These are phyloP conservation scores for Dasysyrphus tricinctus DNA, from an alignment of 2,888 invertebrate species.

Conservation along the genomic window DNA sequence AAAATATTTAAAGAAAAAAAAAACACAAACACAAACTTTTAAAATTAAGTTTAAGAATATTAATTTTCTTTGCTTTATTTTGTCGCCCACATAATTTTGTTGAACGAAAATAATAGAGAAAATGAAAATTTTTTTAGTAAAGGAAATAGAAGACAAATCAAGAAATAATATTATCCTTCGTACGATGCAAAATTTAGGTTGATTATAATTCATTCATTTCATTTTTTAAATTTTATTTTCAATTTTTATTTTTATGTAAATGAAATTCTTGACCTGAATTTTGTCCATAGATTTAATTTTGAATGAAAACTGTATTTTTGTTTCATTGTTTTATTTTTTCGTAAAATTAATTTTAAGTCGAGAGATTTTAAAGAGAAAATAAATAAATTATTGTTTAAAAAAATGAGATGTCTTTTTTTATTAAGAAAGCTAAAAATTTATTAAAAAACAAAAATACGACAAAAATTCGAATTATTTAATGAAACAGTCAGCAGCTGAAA, in stretches of 20 bases:
- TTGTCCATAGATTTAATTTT: conserved; percentile 58
- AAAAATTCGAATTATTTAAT: no score
- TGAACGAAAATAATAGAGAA: conserved; percentile 54
- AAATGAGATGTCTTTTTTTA: background rate
- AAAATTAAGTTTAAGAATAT: conserved; percentile 43
- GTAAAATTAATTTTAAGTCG: conserved; percentile 63
- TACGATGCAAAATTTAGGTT: conserved; percentile 76
- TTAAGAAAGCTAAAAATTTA: background rate
- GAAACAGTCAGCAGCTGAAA: no score
- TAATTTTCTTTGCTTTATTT: conserved; percentile 53
- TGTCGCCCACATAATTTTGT: conserved; percentile 47
- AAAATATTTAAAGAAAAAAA: conserved; percentile 33
- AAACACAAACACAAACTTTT: background rate
- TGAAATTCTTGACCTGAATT: conserved; percentile 76
- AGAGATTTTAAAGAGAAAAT: conserved; percentile 57
- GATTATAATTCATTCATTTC: conserved; percentile 70
- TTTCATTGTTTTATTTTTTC: conserved; percentile 42
- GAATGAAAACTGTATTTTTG: conserved; percentile 32
- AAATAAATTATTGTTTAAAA: conserved; percentile 74
- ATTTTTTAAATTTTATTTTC: conserved; percentile 33
- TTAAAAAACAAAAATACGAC: no score
- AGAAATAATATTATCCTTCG: conserved; percentile 21
- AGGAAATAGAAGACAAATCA: background rate
- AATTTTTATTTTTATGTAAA: conserved; percentile 17
- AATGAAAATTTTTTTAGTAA: conserved; percentile 2